These are phyloP conservation scores for Seriola aureovittata DNA, from an alignment of 2,113 vertebrate genomes.

Conservation along the genomic window DNA sequence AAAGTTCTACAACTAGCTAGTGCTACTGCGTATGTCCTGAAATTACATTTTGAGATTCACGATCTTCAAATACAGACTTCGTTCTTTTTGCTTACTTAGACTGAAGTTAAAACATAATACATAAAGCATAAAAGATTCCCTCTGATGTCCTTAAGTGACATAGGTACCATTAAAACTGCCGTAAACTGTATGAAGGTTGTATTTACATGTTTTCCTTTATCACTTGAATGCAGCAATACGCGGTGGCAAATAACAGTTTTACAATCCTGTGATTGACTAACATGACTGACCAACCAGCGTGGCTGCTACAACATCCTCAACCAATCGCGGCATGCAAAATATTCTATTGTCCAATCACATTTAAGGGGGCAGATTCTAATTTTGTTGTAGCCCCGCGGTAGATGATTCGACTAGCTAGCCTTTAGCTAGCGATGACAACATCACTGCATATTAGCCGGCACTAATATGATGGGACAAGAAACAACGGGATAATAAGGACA, in stretches of 20 bases:
- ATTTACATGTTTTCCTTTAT: not conserved
- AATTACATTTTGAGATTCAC: not conserved
- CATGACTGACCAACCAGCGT: slow-evolving; percentile 15
- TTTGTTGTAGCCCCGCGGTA: slow-evolving; percentile 5
- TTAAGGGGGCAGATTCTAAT: not conserved
- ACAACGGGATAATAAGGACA: not conserved
- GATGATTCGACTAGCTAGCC: not conserved
- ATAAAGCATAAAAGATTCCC: not conserved
- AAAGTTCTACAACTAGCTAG: not conserved
- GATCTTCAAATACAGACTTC: not conserved
- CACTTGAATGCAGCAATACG: slow-evolving; percentile 49
- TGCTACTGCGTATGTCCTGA: not conserved
- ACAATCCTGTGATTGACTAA: not conserved
- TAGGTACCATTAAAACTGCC: no score
- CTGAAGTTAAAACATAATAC: not conserved
- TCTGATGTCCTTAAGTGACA: not conserved
- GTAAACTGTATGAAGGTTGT: rapidly evolving
- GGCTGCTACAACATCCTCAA: not conserved
- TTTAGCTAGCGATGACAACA: not conserved
- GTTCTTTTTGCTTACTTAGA: not conserved
- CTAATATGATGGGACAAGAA: not conserved
- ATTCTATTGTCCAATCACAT: slow-evolving; percentile 57
- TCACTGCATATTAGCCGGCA: not conserved
- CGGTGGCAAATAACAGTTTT: slow-evolving; percentile 3
- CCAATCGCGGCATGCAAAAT: slow-evolving; percentile 37